Evolutionary conservation across 2,888 invertebrate species (phyloP).

Genomic region (Agriotes lineatus): DNA sequence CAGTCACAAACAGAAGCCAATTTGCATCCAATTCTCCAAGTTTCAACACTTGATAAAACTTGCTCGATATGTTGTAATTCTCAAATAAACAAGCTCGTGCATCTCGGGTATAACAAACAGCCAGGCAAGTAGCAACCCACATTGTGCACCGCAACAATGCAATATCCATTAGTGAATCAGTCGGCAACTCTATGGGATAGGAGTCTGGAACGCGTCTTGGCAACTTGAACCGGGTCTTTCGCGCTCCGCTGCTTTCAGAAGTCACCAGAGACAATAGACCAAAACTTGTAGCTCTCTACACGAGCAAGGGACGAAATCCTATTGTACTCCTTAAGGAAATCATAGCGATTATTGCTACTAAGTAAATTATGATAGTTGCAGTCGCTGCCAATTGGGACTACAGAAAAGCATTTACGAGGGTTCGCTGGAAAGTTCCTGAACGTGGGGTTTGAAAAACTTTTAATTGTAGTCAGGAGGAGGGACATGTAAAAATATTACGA

Average conservation of each 20-base stretch:
- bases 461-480: background rate
- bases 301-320: constrained; percentile 23
- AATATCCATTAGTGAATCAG: constrained; percentile 44
- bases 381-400: background rate
- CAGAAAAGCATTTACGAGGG: background rate
- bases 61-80: constrained; percentile 17
- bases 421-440: background rate
- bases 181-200: constrained; percentile 36
- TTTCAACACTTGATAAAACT: constrained; percentile 12
- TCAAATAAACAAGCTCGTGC: constrained; percentile 32
- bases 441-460: background rate
- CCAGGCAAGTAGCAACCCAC: constrained; percentile 32
- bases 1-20: background rate
- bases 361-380: constrained; percentile 25
- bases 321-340: constrained; percentile 33
- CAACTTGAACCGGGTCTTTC: constrained; percentile 36
- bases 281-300: constrained; percentile 33
- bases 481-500: background rate
- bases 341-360: constrained; percentile 31
- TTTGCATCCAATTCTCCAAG: constrained; percentile 4
- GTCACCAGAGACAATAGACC: constrained; percentile 36
- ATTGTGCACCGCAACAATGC: constrained; percentile 39
- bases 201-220: constrained; percentile 34
- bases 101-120: constrained; percentile 23
- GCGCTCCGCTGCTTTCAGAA: constrained; percentile 35